phyloP scores from a whole-genome alignment of 2,888 invertebrate genomes.

The Atethmia centrago region DNA sequence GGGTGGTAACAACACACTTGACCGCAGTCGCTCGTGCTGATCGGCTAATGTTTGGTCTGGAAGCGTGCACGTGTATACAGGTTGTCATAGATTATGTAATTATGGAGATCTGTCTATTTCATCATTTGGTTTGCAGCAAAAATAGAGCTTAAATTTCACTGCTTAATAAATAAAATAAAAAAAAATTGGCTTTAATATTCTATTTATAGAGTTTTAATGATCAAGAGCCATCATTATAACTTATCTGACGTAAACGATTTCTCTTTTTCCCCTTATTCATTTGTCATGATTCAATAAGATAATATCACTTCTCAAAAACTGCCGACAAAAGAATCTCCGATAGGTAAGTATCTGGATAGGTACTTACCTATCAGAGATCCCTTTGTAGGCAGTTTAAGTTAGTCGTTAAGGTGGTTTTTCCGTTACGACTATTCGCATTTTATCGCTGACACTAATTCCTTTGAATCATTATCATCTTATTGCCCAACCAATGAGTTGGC shows the following conservation, averaged over 20 bases:
- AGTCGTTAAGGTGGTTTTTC: slow-evolving; percentile 1
- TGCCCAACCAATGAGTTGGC: slow-evolving; percentile 14
- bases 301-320: neutral
- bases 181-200: too few species aligned
- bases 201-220: neutral
- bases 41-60: too few species aligned
- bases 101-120: too few species aligned
- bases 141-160: neutral
- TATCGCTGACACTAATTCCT: slow-evolving; percentile 35
- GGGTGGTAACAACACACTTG: neutral
- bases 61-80: too few species aligned
- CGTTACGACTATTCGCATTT: slow-evolving; percentile 10
- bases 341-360: too few species aligned
- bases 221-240: too few species aligned
- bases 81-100: too few species aligned
- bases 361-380: too few species aligned
- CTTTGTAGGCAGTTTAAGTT: too few species aligned
- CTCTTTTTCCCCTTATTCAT: too few species aligned
- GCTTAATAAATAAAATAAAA: neutral
- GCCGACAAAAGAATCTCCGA: neutral
- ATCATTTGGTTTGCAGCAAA: too few species aligned
- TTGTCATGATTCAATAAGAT: neutral
- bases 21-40: neutral
- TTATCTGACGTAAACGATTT: neutral
- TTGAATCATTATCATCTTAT: slow-evolving; percentile 27